Conservation (phyloP, 2,113 vertebrate species). For the Perca schrenkii region DNA sequence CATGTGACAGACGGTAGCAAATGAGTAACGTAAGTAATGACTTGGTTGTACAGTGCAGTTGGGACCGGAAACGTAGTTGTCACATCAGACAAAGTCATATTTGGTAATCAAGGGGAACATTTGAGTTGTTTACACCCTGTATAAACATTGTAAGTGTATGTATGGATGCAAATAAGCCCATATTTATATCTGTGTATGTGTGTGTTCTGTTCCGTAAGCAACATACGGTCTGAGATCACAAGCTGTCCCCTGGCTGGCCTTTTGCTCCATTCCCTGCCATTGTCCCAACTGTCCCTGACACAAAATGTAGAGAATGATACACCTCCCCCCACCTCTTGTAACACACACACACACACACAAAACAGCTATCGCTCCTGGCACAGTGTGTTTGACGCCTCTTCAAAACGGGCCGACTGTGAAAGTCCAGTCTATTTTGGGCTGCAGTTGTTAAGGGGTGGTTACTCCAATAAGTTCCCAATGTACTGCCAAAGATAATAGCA, state of each 20-base stretch:
- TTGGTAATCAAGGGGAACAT: background rate
- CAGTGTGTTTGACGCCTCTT: conserved; percentile 75
- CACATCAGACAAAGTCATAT: conserved; percentile 6
- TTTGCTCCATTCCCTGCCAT: conserved; percentile 68
- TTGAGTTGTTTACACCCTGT: conserved; percentile 6
- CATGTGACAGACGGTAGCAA: conserved; percentile 33
- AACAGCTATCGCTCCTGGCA: conserved; percentile 57
- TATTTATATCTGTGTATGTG: conserved; percentile 28
- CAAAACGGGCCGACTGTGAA: conserved; percentile 68
- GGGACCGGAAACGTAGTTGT: background rate
- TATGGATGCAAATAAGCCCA: background rate
- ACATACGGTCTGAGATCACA: conserved; percentile 55
- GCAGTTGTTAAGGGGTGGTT: conserved; percentile 76
- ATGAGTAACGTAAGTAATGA: conserved; percentile 30
- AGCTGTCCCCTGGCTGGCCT: conserved; percentile 74
- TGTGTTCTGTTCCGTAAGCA: conserved; percentile 48
- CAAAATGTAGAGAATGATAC: conserved; percentile 63
- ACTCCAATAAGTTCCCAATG: conserved; percentile 74
- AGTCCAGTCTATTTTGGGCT: conserved; percentile 74
- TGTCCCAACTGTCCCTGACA: conserved; percentile 67
- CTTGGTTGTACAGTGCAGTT: conserved; percentile 23
- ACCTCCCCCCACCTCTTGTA: conserved; percentile 15
- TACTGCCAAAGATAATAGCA: conserved; percentile 78
- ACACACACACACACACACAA: conserved; percentile 30
- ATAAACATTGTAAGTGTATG: background rate